These are phyloP conservation scores for Lycia hirtaria DNA, from an alignment of 2,888 invertebrate species.

Conservation along the genomic window DNA sequence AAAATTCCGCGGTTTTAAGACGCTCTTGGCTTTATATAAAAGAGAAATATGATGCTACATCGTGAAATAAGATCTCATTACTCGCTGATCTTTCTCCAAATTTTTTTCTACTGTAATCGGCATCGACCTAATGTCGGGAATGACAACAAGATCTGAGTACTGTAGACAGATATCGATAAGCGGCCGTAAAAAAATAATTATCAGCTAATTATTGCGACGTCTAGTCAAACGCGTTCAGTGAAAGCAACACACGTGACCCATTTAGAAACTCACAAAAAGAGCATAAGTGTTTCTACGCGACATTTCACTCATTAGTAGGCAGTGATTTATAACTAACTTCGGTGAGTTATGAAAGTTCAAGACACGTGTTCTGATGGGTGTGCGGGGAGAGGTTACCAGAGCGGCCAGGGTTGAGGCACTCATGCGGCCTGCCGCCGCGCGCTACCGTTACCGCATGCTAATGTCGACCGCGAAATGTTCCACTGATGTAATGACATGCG, in stretches of 20 bases:
- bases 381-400: constrained; percentile 53
- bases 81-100: not conserved
- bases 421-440: constrained; percentile 33
- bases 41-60: not conserved
- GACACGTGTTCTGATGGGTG: constrained; percentile 36
- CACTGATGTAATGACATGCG: constrained; percentile 69
- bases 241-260: constrained; percentile 70
- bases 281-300: constrained; percentile 56
- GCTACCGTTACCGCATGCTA: constrained; percentile 77
- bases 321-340: constrained; percentile 40
- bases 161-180: constrained; percentile 38
- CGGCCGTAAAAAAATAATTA: constrained; percentile 60
- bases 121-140: not conserved
- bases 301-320: constrained; percentile 57
- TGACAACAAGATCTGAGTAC: not conserved
- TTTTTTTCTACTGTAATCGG: not conserved
- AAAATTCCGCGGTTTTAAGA: not conserved
- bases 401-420: constrained; percentile 47
- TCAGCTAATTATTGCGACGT: constrained; percentile 68
- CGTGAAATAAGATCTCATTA: not conserved
- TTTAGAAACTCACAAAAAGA: constrained; percentile 56
- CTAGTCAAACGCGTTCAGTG: constrained; percentile 70
- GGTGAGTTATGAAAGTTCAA: constrained; percentile 35
- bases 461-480: constrained; percentile 72
- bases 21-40: not conserved